Conservation (phyloP, 2,888 invertebrate species). For the Fragum whitleyi region DNA sequence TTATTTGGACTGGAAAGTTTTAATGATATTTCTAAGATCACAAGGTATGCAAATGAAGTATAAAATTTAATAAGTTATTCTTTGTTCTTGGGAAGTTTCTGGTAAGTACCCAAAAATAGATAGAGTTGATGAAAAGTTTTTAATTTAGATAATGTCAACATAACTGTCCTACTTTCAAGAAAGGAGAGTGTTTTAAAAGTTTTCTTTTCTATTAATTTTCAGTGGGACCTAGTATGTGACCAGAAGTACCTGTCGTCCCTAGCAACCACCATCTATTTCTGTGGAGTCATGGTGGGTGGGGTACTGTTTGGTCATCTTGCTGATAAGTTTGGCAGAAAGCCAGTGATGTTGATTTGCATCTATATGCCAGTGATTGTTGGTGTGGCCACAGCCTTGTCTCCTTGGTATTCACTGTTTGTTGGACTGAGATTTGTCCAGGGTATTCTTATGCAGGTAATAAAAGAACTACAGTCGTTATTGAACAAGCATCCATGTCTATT, state of each 20-base stretch:
- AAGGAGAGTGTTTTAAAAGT: too few species aligned
- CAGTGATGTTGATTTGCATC: constrained; percentile 74
- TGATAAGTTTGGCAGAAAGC: constrained; percentile 79
- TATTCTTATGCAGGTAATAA: constrained; percentile 78
- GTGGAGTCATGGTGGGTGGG: constrained; percentile 82
- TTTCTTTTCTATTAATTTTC: constrained; percentile 42
- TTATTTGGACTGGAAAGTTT: too few species aligned
- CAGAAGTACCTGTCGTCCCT: constrained; percentile 68
- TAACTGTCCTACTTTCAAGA: too few species aligned
- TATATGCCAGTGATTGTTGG: constrained; percentile 74
- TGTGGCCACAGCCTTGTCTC: constrained; percentile 71
- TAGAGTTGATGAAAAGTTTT: too few species aligned
- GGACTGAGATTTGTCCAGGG: constrained; percentile 77
- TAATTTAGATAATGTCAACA: too few species aligned
- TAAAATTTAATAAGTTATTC: too few species aligned
- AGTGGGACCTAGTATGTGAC: constrained; percentile 81
- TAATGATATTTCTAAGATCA: too few species aligned
- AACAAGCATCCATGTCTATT: too few species aligned
- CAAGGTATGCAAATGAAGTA: too few species aligned
- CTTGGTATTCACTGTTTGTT: constrained; percentile 73
- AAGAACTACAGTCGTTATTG: too few species aligned
- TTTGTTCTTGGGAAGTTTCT: too few species aligned
- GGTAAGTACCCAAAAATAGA: too few species aligned
- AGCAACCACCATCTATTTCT: constrained; percentile 82
- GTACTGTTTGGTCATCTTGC: constrained; percentile 80